Evolutionary conservation across 2,888 invertebrate species (phyloP), one percentile per base, ranked within the genome.

Genomic region (Drosophila melanocephala): DNA sequence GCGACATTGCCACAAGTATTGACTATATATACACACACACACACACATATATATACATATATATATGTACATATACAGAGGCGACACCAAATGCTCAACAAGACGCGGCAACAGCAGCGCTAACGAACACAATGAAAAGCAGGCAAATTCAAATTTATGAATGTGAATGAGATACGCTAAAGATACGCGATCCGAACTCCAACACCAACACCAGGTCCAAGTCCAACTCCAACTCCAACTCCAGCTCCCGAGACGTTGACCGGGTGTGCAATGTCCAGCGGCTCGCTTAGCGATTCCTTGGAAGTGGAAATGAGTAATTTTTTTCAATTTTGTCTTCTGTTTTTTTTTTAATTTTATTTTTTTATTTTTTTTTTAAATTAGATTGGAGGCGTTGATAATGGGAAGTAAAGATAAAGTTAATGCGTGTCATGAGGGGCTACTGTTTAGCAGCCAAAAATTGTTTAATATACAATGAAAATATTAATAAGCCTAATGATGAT

Each of bases 241-340:
- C 47, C 69, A 42, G 50, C 56, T 56, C 33, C 52, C 28, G 63
- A 44, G 39, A 9, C 19, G 58, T 32, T 61, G 62, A 77, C 81
- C 83, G 81, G 82, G 79, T 81, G 81, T 82, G 44, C 73, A 79
- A 58, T 67, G 68, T 72, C 68, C 67, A 72, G 78, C 84, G 90
- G 87, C 77, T 84, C 68, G 82, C 86, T 81, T 72, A 73, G 63
- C 82, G 72, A 70, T 90, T 90, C 91, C 82, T 84, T 90, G 87
- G 90, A 90, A 90, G 87, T 90, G 90, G 89, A 90, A 91, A 90
- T 91, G 87, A 90, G 90, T 90, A 87, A 84, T 81, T 84, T 85
- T 79, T 88, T 88, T 86, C 73, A 79, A 81, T 90, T 89, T 77
- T 75, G 64, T 72, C 79, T 83, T 33, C 44, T 7, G 19, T 30